Base-by-base conservation (phyloP, 2,888 invertebrate species). In the Sclerodermus sp. region DNA sequence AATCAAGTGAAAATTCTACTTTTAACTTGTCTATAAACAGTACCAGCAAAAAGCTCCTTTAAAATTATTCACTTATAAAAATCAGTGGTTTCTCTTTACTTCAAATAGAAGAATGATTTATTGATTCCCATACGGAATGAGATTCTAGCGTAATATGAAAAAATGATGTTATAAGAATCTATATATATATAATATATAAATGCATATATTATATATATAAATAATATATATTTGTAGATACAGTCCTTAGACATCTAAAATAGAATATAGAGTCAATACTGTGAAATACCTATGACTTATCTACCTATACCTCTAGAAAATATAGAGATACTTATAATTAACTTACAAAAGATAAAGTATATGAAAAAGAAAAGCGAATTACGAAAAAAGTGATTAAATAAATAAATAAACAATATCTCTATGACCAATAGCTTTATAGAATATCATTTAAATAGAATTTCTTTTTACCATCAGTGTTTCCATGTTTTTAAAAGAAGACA, bases 191-290 rank as follows among this genome's bases (percentile, higher is more conserved):
- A 58, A 32, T 39, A 47, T 46, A 42, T 42, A 32, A 41, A n/a
- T n/a, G n/a, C 32, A 12, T 39, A 47, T 42, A 51, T 42, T 47
- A 47, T 40, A 53, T 53, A 50, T 51, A 62, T 61, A 64, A 62
- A 67, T 59, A 60, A 64, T 68, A 73, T n/a, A n/a, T 73, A 73
- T 73, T 74, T 75, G 75, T 75, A 75, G 75, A 75, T 74, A 73
- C 64, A 66, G 56, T 62, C 62, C 67, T 73, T 74, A 74, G 74
- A 68, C 65, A 69, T 73, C 72, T 73, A 64, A 23, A 61, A 64
- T 75, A 74, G 74, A 58, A 58, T 69, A 73, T 73, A 75, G 71
- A 75, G 73, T 75, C 75, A 73, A 75, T 75, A 74, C 70, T 71
- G 73, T 73, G 73, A 71, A 71, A 67, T 70, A 72, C 67, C 70